These are phyloP conservation scores for Encarsia formosa DNA, from an alignment of 2,888 invertebrate genomes.

Conservation along the genomic window DNA sequence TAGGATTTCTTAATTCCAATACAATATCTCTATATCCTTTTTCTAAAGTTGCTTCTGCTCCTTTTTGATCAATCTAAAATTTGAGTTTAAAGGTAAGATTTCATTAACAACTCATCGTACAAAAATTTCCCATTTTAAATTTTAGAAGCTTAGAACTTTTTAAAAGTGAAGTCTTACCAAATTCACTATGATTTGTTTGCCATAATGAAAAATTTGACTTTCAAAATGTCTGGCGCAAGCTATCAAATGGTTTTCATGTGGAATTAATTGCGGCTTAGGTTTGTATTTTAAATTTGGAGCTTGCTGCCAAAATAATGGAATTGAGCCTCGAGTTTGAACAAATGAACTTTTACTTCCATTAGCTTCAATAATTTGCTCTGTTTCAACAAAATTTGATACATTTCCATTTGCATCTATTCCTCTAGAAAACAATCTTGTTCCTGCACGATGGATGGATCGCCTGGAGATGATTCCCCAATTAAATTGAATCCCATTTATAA, in stretches of 20 bases:
- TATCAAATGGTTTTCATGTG: slow-evolving; percentile 69
- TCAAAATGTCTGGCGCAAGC: slow-evolving; percentile 83
- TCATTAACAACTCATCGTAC: no score
- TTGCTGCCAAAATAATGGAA: slow-evolving; percentile 92
- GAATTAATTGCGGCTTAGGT: slow-evolving; percentile 66
- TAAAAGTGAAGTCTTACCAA: slow-evolving; percentile 59
- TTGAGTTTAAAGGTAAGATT: no score
- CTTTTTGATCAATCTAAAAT: slow-evolving; percentile 71
- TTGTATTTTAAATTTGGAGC: slow-evolving; percentile 88
- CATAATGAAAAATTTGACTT: slow-evolving; percentile 68
- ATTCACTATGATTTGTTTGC: slow-evolving; percentile 85
- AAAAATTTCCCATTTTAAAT: no score
- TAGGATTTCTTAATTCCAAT: slow-evolving; percentile 52
- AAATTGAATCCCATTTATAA: slow-evolving; percentile 76
- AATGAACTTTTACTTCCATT: slow-evolving; percentile 82
- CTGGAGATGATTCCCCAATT: slow-evolving; percentile 87
- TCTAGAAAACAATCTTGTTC: slow-evolving; percentile 82
- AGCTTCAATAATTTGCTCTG: slow-evolving; percentile 88
- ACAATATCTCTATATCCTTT: slow-evolving; percentile 67
- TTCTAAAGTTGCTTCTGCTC: slow-evolving; percentile 73
- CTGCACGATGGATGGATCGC: slow-evolving; percentile 80
- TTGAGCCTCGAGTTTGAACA: slow-evolving; percentile 93
- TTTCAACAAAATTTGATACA: slow-evolving; percentile 97
- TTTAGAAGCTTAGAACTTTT: no score
- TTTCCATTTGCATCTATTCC: slow-evolving; percentile 87